phyloP scores from a whole-genome alignment of 2,888 invertebrate genomes.

The Bruchidius siliquastri region DNA sequence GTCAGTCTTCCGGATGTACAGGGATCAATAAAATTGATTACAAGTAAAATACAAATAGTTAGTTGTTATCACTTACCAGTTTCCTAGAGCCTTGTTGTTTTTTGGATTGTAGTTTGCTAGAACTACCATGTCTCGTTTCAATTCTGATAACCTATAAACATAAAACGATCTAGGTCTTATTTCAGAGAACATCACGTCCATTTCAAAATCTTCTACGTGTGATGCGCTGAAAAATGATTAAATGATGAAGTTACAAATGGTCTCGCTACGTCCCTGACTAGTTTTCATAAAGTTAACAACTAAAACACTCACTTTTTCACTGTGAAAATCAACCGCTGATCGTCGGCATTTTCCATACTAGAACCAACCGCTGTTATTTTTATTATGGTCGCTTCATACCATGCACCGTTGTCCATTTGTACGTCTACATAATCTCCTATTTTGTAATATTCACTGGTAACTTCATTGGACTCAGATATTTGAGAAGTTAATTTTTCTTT shows the following conservation, averaged over 20 bases:
- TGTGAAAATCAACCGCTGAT: constrained; percentile 48
- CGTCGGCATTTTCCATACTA: constrained; percentile 19
- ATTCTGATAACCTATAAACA: constrained; percentile 50
- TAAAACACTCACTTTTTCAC: constrained; percentile 33
- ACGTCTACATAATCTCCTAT: constrained; percentile 66
- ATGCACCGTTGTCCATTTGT: constrained; percentile 58
- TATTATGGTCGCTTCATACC: constrained; percentile 66
- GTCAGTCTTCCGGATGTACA: no score
- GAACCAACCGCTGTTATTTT: constrained; percentile 47
- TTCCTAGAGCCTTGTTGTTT: constrained; percentile 60
- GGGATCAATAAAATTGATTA: no score
- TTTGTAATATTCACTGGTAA: constrained; percentile 46
- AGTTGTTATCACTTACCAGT: constrained; percentile 54
- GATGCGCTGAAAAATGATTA: constrained; percentile 22
- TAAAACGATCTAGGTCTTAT: constrained; percentile 66
- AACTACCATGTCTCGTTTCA: constrained; percentile 58
- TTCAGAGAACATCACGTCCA: constrained; percentile 47
- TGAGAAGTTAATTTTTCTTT: neutral
- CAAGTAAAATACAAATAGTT: no score
- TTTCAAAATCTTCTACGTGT: constrained; percentile 33
- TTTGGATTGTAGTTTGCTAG: constrained; percentile 75
- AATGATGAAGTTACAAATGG: no score
- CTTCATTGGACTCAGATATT: constrained; percentile 19
- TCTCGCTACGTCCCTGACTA: no score
- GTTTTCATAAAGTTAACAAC: no score